These are phyloP conservation scores for Leptura quadrifasciata DNA, from an alignment of 2,888 invertebrate genomes.

Conservation along the genomic window DNA sequence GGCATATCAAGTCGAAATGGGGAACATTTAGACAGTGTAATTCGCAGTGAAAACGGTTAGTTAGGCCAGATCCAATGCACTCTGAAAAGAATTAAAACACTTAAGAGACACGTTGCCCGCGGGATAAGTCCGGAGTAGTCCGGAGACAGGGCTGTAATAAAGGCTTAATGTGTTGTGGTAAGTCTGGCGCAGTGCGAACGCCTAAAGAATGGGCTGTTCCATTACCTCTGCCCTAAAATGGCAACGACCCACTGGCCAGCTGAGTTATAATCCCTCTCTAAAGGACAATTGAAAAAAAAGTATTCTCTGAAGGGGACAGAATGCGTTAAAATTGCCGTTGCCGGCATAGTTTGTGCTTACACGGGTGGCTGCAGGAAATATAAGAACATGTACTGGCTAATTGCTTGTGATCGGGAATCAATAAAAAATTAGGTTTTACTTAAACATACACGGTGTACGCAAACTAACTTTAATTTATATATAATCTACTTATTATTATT, in stretches of 20 bases:
- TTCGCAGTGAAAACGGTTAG: constrained; percentile 55
- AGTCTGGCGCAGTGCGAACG: constrained; percentile 62
- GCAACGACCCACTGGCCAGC: constrained; percentile 61
- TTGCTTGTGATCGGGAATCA: too few species aligned
- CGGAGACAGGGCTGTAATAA: constrained; percentile 61
- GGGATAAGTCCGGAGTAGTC: constrained; percentile 56
- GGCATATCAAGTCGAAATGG: constrained; percentile 47
- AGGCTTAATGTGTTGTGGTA: constrained; percentile 62
- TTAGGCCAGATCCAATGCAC: constrained; percentile 59
- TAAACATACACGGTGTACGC: too few species aligned
- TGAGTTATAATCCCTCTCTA: constrained; percentile 59
- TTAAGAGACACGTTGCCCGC: constrained; percentile 59
- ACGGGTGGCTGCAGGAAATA: too few species aligned
- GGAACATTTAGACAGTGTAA: constrained; percentile 54
- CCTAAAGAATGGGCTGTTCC: constrained; percentile 56
- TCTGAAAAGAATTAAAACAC: constrained; percentile 62
- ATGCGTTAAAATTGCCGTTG: too few species aligned
- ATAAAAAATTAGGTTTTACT: too few species aligned
- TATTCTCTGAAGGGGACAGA: constrained; percentile 33
- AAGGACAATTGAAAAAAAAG: constrained; percentile 61
- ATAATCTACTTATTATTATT: too few species aligned
- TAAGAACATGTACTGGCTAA: too few species aligned
- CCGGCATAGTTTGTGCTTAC: too few species aligned
- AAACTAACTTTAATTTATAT: too few species aligned
- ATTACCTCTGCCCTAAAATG: constrained; percentile 51